Conservation (phyloP, 1,140 invertebrate species). For the Tetramorium simillimum region DNA sequence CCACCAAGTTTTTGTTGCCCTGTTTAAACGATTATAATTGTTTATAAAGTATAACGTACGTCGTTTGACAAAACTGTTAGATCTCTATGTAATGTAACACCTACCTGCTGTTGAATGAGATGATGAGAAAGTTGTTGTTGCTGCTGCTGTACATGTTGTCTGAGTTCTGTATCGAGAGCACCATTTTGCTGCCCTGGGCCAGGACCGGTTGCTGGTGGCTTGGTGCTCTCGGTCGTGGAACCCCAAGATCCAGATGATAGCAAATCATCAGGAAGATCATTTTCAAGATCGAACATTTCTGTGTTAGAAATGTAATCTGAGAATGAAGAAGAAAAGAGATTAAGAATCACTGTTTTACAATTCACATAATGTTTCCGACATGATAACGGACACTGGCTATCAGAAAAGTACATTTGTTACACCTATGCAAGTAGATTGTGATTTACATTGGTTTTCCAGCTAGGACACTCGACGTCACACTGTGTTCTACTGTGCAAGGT, state of each 20-base stretch:
- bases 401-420: slow-evolving; percentile 58
- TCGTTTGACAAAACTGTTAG: not conserved
- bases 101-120: slow-evolving; percentile 87
- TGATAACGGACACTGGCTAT: slow-evolving; percentile 63
- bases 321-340: slow-evolving; percentile 63
- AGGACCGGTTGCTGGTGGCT: slow-evolving; percentile 91
- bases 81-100: not conserved
- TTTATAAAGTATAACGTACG: not conserved
- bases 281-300: slow-evolving; percentile 95
- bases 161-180: slow-evolving; percentile 86
- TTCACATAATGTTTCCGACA: not conserved
- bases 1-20: slow-evolving; percentile 91
- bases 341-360: not conserved
- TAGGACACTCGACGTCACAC: no score
- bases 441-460: not conserved
- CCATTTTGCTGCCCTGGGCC: slow-evolving; percentile 92
- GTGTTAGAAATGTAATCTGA: slow-evolving; percentile 89
- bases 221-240: slow-evolving; percentile 86
- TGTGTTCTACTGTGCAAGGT: no score
- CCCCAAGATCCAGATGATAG: slow-evolving; percentile 91
- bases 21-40: slow-evolving; percentile 78
- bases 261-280: slow-evolving; percentile 96
- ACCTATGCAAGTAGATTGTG: not conserved
- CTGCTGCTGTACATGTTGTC: slow-evolving; percentile 86
- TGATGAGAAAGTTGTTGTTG: slow-evolving; percentile 89